Conservation (phyloP, 2,113 vertebrate species). For the Zosterops pallidus region DNA sequence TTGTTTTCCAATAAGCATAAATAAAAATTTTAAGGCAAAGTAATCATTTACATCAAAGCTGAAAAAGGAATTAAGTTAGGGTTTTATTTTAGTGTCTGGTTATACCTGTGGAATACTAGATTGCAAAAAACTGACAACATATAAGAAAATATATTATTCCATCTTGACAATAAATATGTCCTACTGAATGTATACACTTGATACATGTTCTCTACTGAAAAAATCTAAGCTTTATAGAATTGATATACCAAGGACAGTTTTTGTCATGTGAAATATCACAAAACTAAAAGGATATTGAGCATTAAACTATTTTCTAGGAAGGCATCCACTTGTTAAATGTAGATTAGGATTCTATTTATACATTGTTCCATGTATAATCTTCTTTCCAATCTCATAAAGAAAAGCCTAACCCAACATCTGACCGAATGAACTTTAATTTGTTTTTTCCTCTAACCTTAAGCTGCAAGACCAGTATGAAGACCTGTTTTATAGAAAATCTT, state of each 20-base stretch:
- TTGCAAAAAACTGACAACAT: background rate
- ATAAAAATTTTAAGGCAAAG: background rate
- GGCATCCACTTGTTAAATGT: slow-evolving; percentile 15
- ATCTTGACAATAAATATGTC: background rate
- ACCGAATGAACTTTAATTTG: slow-evolving; percentile 62
- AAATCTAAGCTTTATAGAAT: background rate
- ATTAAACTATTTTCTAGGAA: slow-evolving; percentile 17
- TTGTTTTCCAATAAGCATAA: background rate
- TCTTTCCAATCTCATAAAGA: slow-evolving; percentile 59
- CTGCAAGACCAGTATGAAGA: slow-evolving; percentile 62
- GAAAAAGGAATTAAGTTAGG: background rate
- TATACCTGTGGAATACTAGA: background rate
- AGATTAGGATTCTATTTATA: slow-evolving; percentile 51
- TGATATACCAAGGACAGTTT: background rate
- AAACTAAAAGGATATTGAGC: background rate
- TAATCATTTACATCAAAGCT: background rate
- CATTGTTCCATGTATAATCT: slow-evolving; percentile 24
- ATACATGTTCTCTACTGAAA: background rate
- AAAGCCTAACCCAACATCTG: slow-evolving; percentile 60
- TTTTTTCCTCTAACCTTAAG: slow-evolving; percentile 51
- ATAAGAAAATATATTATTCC: background rate
- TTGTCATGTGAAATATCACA: background rate
- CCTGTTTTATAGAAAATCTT: slow-evolving; percentile 48
- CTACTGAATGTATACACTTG: background rate
- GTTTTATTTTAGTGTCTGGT: background rate